These are phyloP conservation scores for Tortrix viridana DNA, from an alignment of 2,888 invertebrate species.

Conservation along the genomic window DNA sequence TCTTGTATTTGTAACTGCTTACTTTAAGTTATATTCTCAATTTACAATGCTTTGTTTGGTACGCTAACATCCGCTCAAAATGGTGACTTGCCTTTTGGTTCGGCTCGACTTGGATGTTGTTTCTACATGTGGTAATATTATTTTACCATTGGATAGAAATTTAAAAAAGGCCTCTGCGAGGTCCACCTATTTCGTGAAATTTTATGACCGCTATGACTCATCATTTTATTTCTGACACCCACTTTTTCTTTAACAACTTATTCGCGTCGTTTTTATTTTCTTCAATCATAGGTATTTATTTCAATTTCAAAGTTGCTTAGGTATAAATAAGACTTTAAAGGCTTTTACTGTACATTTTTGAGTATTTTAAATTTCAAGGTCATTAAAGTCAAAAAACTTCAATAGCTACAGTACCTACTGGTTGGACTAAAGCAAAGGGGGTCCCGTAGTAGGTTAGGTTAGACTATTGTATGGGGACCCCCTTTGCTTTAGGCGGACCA, in stretches of 20 bases:
- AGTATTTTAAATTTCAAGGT: no score
- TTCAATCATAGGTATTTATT: neutral
- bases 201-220: conserved; percentile 29
- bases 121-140: conserved; percentile 8
- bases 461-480: no score
- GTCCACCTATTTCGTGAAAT: neutral
- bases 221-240: conserved; percentile 22
- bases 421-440: no score
- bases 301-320: no score
- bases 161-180: no score
- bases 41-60: conserved; percentile 76
- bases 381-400: no score
- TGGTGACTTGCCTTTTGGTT: conserved; percentile 84
- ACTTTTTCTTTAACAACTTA: neutral
- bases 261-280: neutral
- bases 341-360: no score
- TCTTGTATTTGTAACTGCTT: conserved; percentile 57
- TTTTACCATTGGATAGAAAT: neutral
- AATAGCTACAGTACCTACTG: no score
- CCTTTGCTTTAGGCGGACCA: no score
- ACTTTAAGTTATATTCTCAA: conserved; percentile 30
- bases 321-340: no score
- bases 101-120: conserved; percentile 41
- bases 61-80: conserved; percentile 86
- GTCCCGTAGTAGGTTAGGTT: no score